Evolutionary conservation across 2,888 invertebrate genomes (phyloP), one percentile per base, ranked within the genome.

Genomic region (Hydraecia micacea): DNA sequence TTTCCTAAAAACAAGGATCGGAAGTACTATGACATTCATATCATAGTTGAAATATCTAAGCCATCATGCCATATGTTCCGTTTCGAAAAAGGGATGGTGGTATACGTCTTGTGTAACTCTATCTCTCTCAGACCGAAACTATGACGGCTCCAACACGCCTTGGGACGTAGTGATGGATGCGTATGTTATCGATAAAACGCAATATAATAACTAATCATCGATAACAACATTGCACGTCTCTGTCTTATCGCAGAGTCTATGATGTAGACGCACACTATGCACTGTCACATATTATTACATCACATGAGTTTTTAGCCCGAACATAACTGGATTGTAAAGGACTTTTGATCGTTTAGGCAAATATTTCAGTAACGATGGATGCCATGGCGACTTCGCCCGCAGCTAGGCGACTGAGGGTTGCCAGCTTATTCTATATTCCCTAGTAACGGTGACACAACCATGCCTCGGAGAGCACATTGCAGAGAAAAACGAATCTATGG

Each of bases 291-390:
- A 28, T 46, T 21, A 52, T 62, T 18, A n/a, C 32, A 52, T 32
- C 46, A 32, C 36, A 70, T 70, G 70, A 55, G 62, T 75, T 76
- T 75, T 28, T 63, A 75, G 75, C 76, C 63, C 39, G 63, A 65
- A 55, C 52, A 55, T 42, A 77, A 77, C 32, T 77, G 15, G 46
- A 58, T 21, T 58, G n/a, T 42, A 58, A 5, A 42, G 21, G 42
- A 46, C 13, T 46, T 58, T n/a, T 21, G n/a, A 58, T n/a, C 8
- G 42, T 42, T 74, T 15, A 75, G 60, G 7, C 8, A 75, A 75
- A 36, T 36, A 36, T n/a, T 60, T 18, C 11, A 11, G 42, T n/a
- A 11, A 25, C n/a, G n/a, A 71, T 36, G 32, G 75, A 75, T 60
- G 58, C 32, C 49, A 77, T 76, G 32, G 63, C 77, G 52, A 52